Percentiles rank a stretch among this genome's conserved stretches.
phyloP scores from a whole-genome alignment of 1,140 invertebrate species.

The Meloidogyne hapla region DNA sequence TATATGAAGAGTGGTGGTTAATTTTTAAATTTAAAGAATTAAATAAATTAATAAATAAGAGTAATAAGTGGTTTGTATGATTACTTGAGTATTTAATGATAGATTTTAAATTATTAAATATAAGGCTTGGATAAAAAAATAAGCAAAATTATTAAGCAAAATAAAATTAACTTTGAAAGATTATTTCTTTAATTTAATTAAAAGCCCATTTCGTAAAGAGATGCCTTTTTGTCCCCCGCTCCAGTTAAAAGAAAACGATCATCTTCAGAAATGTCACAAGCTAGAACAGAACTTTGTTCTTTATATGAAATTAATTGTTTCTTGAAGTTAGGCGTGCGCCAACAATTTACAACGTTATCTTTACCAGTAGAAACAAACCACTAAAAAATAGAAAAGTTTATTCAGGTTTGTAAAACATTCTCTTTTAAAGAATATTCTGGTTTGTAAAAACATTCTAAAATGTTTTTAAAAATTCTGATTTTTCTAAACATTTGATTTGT shows the following conservation, averaged over 20 bases:
- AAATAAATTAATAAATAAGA: background rate
- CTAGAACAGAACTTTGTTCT: constrained; percentile 94
- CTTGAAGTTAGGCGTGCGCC: constrained; percentile 95
- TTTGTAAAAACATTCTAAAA: too few relatives aligned
- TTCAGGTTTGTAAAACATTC: background rate
- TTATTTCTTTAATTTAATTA: too few relatives aligned
- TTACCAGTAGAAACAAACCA: constrained; percentile 99
- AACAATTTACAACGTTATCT: constrained; percentile 94
- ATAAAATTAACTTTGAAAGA: background rate
- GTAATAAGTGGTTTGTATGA: too few relatives aligned
- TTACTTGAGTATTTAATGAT: too few relatives aligned
- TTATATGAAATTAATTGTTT: constrained; percentile 93
- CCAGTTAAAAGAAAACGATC: constrained; percentile 98
- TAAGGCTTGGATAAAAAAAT: too few relatives aligned
- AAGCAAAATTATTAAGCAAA: too few relatives aligned
- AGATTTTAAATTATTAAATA: too few relatives aligned
- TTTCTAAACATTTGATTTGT: too few relatives aligned
- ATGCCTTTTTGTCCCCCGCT: constrained; percentile 97
- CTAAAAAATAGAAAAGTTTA: constrained; percentile 82
- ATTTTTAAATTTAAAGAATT: background rate
- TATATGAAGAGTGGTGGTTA: too few relatives aligned
- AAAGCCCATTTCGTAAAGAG: constrained; percentile 78
- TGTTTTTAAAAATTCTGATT: too few relatives aligned
- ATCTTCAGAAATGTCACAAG: constrained; percentile 96
- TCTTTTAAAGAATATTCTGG: too few relatives aligned